These are phyloP conservation scores for Lophura swinhoii DNA, from an alignment of 2,797 vertebrate species.

Conservation along the genomic window DNA sequence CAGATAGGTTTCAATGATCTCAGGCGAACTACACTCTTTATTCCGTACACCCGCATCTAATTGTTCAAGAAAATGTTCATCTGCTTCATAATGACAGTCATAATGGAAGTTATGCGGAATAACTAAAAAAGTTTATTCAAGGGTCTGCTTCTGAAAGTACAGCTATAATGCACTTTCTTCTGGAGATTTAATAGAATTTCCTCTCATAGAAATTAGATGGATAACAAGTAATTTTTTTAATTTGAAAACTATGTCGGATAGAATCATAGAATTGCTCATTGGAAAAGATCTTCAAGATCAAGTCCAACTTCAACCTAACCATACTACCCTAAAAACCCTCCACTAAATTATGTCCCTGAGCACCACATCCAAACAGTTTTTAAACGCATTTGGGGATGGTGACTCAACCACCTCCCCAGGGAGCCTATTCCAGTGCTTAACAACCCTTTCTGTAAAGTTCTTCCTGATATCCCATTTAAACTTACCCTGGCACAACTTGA, in stretches of 20 bases:
- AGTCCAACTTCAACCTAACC: no score
- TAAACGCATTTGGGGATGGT: no score
- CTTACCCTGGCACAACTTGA: no score
- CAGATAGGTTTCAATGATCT: slow-evolving; percentile 84
- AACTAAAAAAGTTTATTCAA: slow-evolving; percentile 85
- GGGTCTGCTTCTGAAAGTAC: slow-evolving; percentile 75
- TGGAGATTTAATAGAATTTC: slow-evolving; percentile 83
- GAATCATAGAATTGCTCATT: neutral
- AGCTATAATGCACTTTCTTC: slow-evolving; percentile 76
- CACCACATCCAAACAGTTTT: no score
- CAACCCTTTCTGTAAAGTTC: no score
- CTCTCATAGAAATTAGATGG: slow-evolving; percentile 76
- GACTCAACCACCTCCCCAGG: no score
- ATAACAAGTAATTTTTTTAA: slow-evolving; percentile 72
- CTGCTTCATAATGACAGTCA: slow-evolving; percentile 82
- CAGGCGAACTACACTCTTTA: slow-evolving; percentile 80
- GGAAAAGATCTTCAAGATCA: no score
- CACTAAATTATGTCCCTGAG: no score
- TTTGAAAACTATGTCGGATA: slow-evolving; percentile 59
- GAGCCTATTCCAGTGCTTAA: no score
- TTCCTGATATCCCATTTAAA: no score
- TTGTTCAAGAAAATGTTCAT: slow-evolving; percentile 85
- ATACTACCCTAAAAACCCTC: no score
- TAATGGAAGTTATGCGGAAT: slow-evolving; percentile 83
- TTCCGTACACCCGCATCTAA: slow-evolving; percentile 77